These are phyloP conservation scores for Hemicrepidius hirtus DNA, from an alignment of 2,888 invertebrate genomes.

Conservation along the genomic window DNA sequence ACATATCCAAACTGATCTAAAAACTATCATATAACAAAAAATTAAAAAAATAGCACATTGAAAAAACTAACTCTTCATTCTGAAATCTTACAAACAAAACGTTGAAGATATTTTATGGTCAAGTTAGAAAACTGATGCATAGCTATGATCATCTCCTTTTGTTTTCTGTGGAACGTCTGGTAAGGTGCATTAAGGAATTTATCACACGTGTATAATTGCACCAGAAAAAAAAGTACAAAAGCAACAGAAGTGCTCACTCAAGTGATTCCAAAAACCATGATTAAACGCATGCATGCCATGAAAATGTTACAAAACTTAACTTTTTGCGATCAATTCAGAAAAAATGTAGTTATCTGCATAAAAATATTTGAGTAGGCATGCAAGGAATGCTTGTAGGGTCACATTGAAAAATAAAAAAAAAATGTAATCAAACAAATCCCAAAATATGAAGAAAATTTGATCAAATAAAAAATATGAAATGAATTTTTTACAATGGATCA, in stretches of 20 bases:
- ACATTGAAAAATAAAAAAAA: too few relatives aligned
- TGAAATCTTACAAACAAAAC: neutral
- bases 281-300: neutral
- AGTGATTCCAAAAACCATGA: neutral
- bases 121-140: slow-evolving; percentile 1
- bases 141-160: slow-evolving; percentile 70
- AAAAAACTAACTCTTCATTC: slow-evolving; percentile 29
- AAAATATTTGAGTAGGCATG: too few relatives aligned
- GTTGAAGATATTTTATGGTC: slow-evolving; percentile 21
- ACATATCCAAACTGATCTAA: slow-evolving; percentile 29
- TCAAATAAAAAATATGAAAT: too few relatives aligned
- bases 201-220: slow-evolving; percentile 30
- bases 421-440: too few relatives aligned
- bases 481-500: too few relatives aligned
- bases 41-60: slow-evolving; percentile 41
- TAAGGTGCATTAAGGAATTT: slow-evolving; percentile 70
- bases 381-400: too few relatives aligned
- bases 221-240: neutral
- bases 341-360: too few relatives aligned
- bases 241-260: neutral
- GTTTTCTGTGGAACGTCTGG: slow-evolving; percentile 71
- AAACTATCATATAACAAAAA: slow-evolving; percentile 8
- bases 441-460: too few relatives aligned
- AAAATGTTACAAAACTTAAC: neutral
- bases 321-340: too few relatives aligned